Base-by-base conservation (phyloP, 2,888 invertebrate species). In the Sphaerophoria rueppellii region DNA sequence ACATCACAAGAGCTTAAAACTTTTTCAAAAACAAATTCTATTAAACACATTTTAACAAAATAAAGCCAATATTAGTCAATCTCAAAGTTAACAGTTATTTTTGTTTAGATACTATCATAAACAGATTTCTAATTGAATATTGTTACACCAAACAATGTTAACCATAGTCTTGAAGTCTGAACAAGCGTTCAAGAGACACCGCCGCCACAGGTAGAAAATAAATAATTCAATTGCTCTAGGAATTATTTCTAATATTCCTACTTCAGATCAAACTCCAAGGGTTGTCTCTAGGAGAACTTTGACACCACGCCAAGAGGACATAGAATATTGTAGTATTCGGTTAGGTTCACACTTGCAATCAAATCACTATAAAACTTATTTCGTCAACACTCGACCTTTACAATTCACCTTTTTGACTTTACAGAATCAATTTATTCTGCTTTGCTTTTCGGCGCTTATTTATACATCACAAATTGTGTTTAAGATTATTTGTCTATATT, bases 61-160 rank as follows among this genome's bases (percentile, higher is more conserved):
- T 61, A 86, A 86, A 37, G 55, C 81, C 48, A 86, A 86, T 37
- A 89, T 88, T 70, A 88, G 88, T 4, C 87, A 87, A 67, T 88
- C 88, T 3, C 88, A 89, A 83, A 80, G 87, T 35, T 87, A 82
- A 40, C 9, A 4, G 6, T 40, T 2, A 40, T 40, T 6, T 9
- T 40, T 40, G 40, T 40, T 40, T 40, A 40, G 9, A 40, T 40
- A 4, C 40, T 40, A 9, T 40, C 9, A 40, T 40, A 40, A 40
- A 40, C 40, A 9, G 40, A 40, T 40, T 40, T 40, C 9, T 40
- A 1, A 40, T 40, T 7, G 40, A 40, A 2, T 9, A 40, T 40
- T 1, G 40, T 9, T 2, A 40, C 9, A 40, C 6, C 9, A 40
- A 40, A 40, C 40, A 40, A 54, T 9, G 4, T 12, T 1, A 54